Evolutionary conservation across 2,113 vertebrate genomes (phyloP), one percentile per base, ranked within the genome.

Genomic region (Ranitomeya variabilis): DNA sequence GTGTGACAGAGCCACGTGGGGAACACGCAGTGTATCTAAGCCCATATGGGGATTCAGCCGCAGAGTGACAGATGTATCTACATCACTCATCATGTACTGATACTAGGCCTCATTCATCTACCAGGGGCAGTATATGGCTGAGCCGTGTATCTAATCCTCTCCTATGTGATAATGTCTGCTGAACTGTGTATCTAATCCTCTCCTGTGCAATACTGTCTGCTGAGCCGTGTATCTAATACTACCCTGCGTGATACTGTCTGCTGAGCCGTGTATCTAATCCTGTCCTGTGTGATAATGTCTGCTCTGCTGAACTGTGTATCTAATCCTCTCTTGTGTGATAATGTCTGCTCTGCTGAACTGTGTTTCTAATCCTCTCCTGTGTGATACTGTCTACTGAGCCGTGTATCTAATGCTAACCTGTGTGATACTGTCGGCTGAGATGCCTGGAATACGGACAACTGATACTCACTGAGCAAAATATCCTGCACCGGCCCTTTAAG

Each of bases 181-280:
- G 21, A 23, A 7, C 9, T 1, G 7, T 67, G 64, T 67, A 67
- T 67, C 64, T 23, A 67, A 67, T 1, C 21, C 6, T 67, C n/a
- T 67, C 64, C 6, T 67, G 21, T 66, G 64, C 21, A 4, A 66
- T 66, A 74, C 71, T 18, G 31, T 45, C 31, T 45, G 31, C 71
- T 74, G 26, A 74, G 71, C 15, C 45, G 71, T 76, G 73, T 76
- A 76, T 76, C 73, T 76, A 51, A 76, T 8, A 16, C 73, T 51
- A 52, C 51, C 15, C 2, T 67, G 21, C n/a, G 21, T 67, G 64
- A 67, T 37, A 26, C 16, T 23, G 10, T 69, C 23, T 69, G 67
- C 23, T 69, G 67, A 23, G 23, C 10, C 13, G 23, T 37, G 69
- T 73, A 73, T 73, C 23, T 73, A 73, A 73, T 14, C 69, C 69